Evolutionary conservation across 2,113 vertebrate species (phyloP), one percentile per base, ranked within the genome.

Genomic region (Pseudonaja textilis): DNA sequence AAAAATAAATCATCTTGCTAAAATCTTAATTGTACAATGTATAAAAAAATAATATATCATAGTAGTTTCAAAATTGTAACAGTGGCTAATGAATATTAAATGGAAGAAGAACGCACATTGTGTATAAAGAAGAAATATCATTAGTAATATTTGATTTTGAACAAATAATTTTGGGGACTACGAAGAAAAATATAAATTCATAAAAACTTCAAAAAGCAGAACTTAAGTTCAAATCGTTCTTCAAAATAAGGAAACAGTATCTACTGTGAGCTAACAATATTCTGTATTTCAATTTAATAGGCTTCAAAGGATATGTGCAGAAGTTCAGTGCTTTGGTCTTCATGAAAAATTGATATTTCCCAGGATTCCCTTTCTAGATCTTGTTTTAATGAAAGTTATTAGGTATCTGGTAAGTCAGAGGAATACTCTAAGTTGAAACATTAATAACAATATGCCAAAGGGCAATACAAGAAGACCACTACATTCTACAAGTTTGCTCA

Each of bases 211-310:
- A 88, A 89, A 85, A 90, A 85, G 29, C 1, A 54, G 25, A 85
- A 50, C 20, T 54, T 88, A 91, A 64, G 85, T 20, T 93, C 89
- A 81, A 45, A 93, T 5, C 56, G 3, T 12, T 94, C 26, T 20
- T 91, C 29, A 64, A 45, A 5, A 93, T 5, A n/a, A 81, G 86
- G 87, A 95, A 94, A 92, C 20, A 86, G 90, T 50, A 91, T 42
- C 0, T 52, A 94, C 56, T 91, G 11, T 54, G 5, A 14, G 85
- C 39, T 52, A 88, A 90, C 25, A 91, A 57, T 91, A 56, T 25
- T 74, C 59, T 34, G 8, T n/a, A 39, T 91, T 74, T 29, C 42
- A 26, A 50, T 86, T 45, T 42, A 90, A 69, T 69, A 29, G 22
- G 34, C 6, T 90, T 88, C 54, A 90, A 87, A 88, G 39, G 64